Conservation (phyloP, 2,113 vertebrate genomes). For the Myxocyprinus asiaticus region DNA sequence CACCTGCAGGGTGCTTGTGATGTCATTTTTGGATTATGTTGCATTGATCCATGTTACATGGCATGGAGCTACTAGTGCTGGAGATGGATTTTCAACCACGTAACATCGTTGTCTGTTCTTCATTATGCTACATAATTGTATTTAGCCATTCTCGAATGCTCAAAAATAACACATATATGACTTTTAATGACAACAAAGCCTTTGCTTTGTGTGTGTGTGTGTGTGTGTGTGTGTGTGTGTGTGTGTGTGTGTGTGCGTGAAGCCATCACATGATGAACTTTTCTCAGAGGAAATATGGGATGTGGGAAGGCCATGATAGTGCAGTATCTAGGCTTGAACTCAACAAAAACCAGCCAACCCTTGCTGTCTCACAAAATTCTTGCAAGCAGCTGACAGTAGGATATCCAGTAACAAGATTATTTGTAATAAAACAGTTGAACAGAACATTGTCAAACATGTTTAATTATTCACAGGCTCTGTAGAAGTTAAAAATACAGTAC, state of each 20-base stretch:
- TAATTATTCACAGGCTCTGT: too few relatives aligned
- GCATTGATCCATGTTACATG: background rate
- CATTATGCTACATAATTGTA: background rate
- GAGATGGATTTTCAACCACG: background rate
- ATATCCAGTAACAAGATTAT: background rate
- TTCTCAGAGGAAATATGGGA: slow-evolving; percentile 24
- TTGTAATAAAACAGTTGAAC: background rate
- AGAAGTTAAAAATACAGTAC: too few relatives aligned
- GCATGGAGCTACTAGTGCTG: background rate
- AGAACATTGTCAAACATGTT: too few relatives aligned
- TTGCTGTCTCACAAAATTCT: background rate
- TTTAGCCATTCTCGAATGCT: too few relatives aligned
- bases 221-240: too few relatives aligned
- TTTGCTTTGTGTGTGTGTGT: background rate
- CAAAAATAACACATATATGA: background rate
- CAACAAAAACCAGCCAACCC: background rate
- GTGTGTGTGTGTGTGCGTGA: background rate
- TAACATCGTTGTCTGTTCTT: background rate
- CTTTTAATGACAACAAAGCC: background rate
- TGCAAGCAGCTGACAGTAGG: background rate
- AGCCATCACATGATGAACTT: slow-evolving; percentile 24
- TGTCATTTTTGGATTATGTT: slow-evolving; percentile 10
- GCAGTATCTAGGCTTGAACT: background rate
- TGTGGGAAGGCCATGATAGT: slow-evolving; percentile 23
- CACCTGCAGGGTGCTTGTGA: slow-evolving; percentile 1